Base-by-base conservation (phyloP, 2,113 vertebrate species). In the Bos javanicus region DNA sequence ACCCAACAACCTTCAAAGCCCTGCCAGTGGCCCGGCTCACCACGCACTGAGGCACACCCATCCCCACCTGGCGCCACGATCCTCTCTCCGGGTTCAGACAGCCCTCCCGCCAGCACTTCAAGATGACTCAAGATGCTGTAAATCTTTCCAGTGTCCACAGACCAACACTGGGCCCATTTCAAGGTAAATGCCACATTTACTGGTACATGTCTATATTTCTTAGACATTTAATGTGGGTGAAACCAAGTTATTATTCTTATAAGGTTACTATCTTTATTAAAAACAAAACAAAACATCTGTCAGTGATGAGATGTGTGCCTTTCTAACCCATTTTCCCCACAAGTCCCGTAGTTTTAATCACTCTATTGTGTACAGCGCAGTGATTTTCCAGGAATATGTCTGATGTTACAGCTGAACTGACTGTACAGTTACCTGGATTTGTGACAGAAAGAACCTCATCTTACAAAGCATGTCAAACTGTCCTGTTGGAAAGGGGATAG, bases 1-100 rank as follows among this genome's bases (percentile, higher is more conserved):
- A 16, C 21, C 8, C 1, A 1, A 0, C 4, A 4, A 2, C 9
- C 48, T 30, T 39, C 15, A 23, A 33, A 48, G 11, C 2, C 36
- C 30, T 0, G 2, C 43, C 39, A 1, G 39, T 2, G 8, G 8
- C 6, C n/a, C 54, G 1, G 28, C 4, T 23, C 46, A 3, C 25
- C 1, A 8, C 0, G 10, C 4, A 1, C 10, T 59, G 16, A 46
- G 8, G 59, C 33, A 2, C 25, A 8, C 23, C 33, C 2, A 16
- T 1, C n/a, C 74, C 54, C 30, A 16, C 6, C 12, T 12, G 17
- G 52, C 13, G 54, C 3, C 3, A 21, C 26, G 6, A 23, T 12
- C 5, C 33, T 30, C 71, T 16, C 23, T 94, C 56, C 6, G 26
- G 62, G 7, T 26, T 54, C 62, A 81, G 57, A 59, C 3, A 36